A percentile compares a stretch with the other conserved stretches of the same genome.
These are phyloP conservation scores for Melanotaenia trifasciata DNA, from an alignment of 2,797 vertebrate species.

Conservation along the genomic window DNA sequence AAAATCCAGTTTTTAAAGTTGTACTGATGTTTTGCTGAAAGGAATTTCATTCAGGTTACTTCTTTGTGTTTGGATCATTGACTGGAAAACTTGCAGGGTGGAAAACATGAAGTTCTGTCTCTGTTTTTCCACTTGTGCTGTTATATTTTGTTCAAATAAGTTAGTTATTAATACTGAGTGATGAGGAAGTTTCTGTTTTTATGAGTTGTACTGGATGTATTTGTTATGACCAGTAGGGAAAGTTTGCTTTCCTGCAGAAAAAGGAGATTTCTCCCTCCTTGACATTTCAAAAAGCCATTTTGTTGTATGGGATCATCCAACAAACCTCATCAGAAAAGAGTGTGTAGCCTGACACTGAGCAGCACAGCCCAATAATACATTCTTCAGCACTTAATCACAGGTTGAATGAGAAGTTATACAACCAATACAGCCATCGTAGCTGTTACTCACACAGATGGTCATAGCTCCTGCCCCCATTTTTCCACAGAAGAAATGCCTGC, in stretches of 20 bases:
- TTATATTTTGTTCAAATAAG: not conserved
- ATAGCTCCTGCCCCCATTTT: conserved; percentile 94
- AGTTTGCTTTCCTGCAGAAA: conserved; percentile 8
- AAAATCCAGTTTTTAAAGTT: not conserved
- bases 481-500: conserved; percentile 67
- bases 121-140: not conserved
- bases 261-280: not conserved
- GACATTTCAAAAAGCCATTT: conserved; percentile 27
- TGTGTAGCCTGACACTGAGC: conserved; percentile 17
- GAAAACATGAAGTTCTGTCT: conserved; percentile 11
- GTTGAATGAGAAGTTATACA: conserved; percentile 35
- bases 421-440: conserved; percentile 40
- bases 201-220: not conserved
- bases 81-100: conserved; percentile 16
- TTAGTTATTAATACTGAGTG: not conserved
- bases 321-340: conserved; percentile 17
- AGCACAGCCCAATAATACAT: conserved; percentile 27
- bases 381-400: conserved; percentile 50
- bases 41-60: conserved; percentile 27
- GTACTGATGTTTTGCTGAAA: not conserved
- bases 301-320: not conserved
- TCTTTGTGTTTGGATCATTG: conserved; percentile 22
- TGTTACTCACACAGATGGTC: conserved; percentile 92
- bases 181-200: not conserved
- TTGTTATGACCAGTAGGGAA: not conserved